Base-by-base conservation (phyloP, 2,113 vertebrate species). In the Coregonus clupeaformis region DNA sequence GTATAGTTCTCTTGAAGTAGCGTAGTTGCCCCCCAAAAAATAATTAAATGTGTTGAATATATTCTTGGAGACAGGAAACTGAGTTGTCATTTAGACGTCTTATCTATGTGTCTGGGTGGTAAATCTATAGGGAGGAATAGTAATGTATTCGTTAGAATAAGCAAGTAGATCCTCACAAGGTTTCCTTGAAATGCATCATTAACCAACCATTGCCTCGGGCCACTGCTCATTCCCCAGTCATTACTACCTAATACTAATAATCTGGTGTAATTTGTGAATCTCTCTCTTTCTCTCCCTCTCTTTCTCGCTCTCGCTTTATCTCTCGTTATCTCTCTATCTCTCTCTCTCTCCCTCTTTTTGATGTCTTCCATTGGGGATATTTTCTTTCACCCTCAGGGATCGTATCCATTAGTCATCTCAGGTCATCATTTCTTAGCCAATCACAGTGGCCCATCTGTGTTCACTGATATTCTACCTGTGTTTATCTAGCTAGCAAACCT, bases 121-220 rank as follows among this genome's bases (percentile, higher is more conserved):
- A 11, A 27, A 49, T 36, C 47, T 27, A 42, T 14, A 24, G 30
- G 6, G 32, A n/a, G 69, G 68, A 80, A 81, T 69, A 63, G 80
- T 77, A 85, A 82, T 80, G 69, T 68, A 82, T 84, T 84, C 80
- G 82, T 89, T 89, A 84, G 78, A 86, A 89, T 84, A 85, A 82
- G 82, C 78, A 76, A 81, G 77, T 80, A 84, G 75, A 84, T 85
- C 79, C 82, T 88, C 82, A 81, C 79, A 80, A 76, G 82, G 82
- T 52, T 80, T 85, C 80, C 65, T 78, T 78, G 78, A 79, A 76
- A 82, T 77, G 83, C 83, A 79, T 88, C 82, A 70, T 88, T 90
- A 88, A 83, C 86, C 85, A 85, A 85, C 69, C 86, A 45, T 80
- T 81, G 85, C 82, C 80, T 16, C n/a, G 84, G 88, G 85, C 83